phyloP scores from a whole-genome alignment of 2,113 vertebrate species.

The Indicator indicator region DNA sequence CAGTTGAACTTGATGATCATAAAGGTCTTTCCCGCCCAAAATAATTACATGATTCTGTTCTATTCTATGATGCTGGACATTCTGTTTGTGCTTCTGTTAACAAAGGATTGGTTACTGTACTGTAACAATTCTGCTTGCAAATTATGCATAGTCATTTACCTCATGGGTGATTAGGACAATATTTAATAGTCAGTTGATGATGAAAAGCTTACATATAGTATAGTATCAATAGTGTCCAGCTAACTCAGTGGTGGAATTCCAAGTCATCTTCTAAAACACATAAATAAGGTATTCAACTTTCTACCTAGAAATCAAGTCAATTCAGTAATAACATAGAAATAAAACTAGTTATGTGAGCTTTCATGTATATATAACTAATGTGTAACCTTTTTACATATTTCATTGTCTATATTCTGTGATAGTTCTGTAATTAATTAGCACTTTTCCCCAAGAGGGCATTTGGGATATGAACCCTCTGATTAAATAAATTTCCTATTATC shows the following conservation, averaged over 20 bases:
- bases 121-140: background rate
- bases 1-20: no score
- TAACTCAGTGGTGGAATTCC: background rate
- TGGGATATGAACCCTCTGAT: background rate
- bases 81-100: background rate
- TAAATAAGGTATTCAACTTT: background rate
- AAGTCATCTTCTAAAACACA: background rate
- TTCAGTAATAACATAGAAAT: background rate
- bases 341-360: background rate
- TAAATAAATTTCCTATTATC: background rate
- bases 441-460: background rate
- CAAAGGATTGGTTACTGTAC: background rate
- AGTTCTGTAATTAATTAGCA: background rate
- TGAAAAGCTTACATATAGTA: background rate
- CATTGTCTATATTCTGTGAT: background rate
- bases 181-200: background rate
- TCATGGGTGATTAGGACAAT: background rate
- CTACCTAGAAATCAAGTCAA: background rate
- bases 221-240: background rate
- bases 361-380: background rate
- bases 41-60: background rate
- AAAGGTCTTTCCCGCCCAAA: no score
- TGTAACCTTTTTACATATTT: background rate
- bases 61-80: background rate
- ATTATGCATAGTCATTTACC: background rate